phyloP scores from a whole-genome alignment of 2,888 invertebrate genomes.

The Drosophila mettleri region DNA sequence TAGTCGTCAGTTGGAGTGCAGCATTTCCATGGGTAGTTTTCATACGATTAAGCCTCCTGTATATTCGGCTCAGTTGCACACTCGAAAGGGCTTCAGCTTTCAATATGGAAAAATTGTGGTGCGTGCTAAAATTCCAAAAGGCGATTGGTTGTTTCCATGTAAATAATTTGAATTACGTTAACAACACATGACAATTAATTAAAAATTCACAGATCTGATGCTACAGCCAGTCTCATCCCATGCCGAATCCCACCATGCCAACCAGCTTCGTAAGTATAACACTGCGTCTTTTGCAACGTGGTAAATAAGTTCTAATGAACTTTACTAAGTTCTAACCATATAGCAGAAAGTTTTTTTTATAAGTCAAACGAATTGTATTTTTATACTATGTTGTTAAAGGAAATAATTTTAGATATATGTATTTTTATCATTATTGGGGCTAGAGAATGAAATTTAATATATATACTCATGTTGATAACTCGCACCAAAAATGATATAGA shows the following conservation, averaged over 20 bases:
- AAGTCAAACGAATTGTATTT: too few species aligned
- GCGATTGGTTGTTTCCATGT: slow-evolving; percentile 93
- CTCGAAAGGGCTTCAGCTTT: slow-evolving; percentile 88
- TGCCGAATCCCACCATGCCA: slow-evolving; percentile 86
- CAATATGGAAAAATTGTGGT: slow-evolving; percentile 89
- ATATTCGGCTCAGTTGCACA: slow-evolving; percentile 88
- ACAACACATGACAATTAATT: not conserved
- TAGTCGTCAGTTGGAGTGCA: slow-evolving; percentile 84
- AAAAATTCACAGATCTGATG: slow-evolving; percentile 86
- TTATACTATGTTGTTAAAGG: too few species aligned
- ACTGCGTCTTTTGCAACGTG: not conserved
- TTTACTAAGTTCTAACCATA: not conserved
- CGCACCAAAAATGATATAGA: too few species aligned
- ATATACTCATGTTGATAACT: too few species aligned
- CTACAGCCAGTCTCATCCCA: slow-evolving; percentile 88
- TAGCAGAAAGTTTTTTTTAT: too few species aligned
- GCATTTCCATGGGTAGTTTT: slow-evolving; percentile 54
- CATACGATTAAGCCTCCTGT: slow-evolving; percentile 89
- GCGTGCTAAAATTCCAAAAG: slow-evolving; percentile 90
- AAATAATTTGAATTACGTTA: slow-evolving; percentile 59
- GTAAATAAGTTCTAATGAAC: not conserved
- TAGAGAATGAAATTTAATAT: too few species aligned
- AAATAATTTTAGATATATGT: too few species aligned
- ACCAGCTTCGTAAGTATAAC: slow-evolving; percentile 86
- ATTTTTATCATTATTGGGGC: too few species aligned